Percentiles rank a stretch among this genome's conserved stretches.
Conservation (phyloP, 1,140 invertebrate species). For the Zaprionus vittiger region DNA sequence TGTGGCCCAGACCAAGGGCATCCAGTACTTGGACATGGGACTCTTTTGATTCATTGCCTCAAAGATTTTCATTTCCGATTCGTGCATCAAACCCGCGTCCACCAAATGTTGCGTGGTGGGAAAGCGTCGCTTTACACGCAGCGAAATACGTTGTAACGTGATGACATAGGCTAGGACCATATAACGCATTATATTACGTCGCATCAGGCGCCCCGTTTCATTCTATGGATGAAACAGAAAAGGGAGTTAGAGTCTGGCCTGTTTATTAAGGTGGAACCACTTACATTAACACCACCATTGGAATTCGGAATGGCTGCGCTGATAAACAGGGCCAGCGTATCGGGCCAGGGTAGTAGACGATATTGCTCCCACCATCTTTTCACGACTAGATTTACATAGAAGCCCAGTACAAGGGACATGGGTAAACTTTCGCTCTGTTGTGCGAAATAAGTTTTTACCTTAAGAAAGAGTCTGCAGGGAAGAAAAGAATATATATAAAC, state of each 20-base stretch:
- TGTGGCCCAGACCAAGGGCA: conserved; percentile 95
- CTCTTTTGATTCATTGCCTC: conserved; percentile 94
- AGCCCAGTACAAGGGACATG: conserved; percentile 97
- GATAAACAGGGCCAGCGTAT: conserved; percentile 94
- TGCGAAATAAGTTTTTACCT: conserved; percentile 91
- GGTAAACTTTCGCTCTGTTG: conserved; percentile 93
- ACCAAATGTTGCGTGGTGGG: conserved; percentile 96
- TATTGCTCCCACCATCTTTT: conserved; percentile 97
- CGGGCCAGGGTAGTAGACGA: conserved; percentile 94
- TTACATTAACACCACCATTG: conserved; percentile 91
- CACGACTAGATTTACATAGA: conserved; percentile 96
- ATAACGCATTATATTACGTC: conserved; percentile 95
- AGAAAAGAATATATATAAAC: background rate
- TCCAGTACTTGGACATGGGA: conserved; percentile 96
- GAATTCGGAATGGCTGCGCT: conserved; percentile 92
- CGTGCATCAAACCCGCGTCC: conserved; percentile 95
- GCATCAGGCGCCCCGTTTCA: conserved; percentile 93
- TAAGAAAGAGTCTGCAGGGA: conserved; percentile 89
- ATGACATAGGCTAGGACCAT: conserved; percentile 95
- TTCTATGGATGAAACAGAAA: conserved; percentile 86
- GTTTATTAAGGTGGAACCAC: conserved; percentile 77
- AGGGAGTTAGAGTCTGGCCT: background rate
- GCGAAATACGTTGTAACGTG: conserved; percentile 93
- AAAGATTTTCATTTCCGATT: conserved; percentile 95
- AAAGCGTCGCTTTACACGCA: conserved; percentile 94